A percentile compares a stretch with the other conserved stretches of the same genome.
Conservation (phyloP, 2,113 vertebrate species). For the Spea bombifrons region DNA sequence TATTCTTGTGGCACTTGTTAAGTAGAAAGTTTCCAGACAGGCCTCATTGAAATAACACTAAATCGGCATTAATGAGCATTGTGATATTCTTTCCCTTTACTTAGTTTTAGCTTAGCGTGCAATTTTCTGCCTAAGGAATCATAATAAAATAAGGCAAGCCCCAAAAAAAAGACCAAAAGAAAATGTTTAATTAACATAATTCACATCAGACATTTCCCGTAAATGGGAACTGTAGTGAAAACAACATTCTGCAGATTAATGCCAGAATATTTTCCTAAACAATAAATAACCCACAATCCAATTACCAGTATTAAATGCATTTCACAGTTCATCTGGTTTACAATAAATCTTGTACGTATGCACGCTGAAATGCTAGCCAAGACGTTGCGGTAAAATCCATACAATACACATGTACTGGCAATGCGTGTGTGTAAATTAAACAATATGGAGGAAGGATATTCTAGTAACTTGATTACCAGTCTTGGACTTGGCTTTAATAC, state of each 20-base stretch:
- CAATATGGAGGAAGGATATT: no score
- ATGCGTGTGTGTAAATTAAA: no score
- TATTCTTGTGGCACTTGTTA: no score
- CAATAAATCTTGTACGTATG: conserved; percentile 57
- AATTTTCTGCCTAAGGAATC: not conserved
- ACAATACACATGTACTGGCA: no score
- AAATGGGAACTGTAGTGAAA: conserved; percentile 55
- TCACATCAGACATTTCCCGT: conserved; percentile 63
- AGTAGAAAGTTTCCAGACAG: no score
- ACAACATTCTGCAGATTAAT: conserved; percentile 55
- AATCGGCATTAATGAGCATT: no score
- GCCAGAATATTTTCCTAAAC: conserved; percentile 65
- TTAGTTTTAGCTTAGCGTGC: no score
- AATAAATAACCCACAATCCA: conserved; percentile 66
- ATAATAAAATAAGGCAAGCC: not conserved
- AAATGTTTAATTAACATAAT: conserved; percentile 60
- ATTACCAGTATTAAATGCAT: conserved; percentile 60
- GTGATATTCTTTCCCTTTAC: no score
- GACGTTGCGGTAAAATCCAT: conserved; percentile 52
- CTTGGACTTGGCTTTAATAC: no score
- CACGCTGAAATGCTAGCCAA: conserved; percentile 58
- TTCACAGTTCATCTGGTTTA: conserved; percentile 63
- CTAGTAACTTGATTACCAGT: no score
- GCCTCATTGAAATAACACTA: no score
- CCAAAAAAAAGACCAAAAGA: conserved; percentile 27